Evolutionary conservation across 53 echinoderm and acorn worm genomes (phyloP), one percentile per base, ranked within the genome.

Genomic region (Henricia sp.): DNA sequence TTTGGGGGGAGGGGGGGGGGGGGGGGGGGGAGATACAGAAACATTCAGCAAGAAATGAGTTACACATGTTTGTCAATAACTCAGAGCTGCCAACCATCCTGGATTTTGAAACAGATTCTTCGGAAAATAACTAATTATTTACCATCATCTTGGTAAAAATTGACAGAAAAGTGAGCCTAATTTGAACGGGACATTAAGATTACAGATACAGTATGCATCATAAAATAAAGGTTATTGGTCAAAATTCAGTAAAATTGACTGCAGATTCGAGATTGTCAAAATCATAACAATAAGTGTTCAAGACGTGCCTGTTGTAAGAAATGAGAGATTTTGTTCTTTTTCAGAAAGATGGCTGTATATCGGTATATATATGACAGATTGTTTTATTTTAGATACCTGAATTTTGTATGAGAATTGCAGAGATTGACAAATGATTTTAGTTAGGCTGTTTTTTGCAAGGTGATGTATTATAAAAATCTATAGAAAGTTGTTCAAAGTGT

Each of bases 351-450:
- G 80, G 64, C 64, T 80, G 80, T 80, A 80, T 80, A 80, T 41
- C 57, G 44, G 57, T 80, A 64, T 56, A 77, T 80, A 80, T 76
- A 76, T 76, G 28, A 80, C 64, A 80, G 64, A 64, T n/a, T 44
- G 62, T 62, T 80, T 80, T 80, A 80, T 80, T 80, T 80, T 80
- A 80, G 80, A 80, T 80, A 80, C 64, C 16, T 48, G 51, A 64
- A 26, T 64, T 80, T 80, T 80, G 59, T 80, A 80, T 33, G 28
- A 38, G 63, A 72, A 52, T 2, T n/a, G 52, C 12, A 41, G 17
- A 25, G 64, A 48, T 46, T 42, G 42, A 55, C 2, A 63, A 55
- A 28, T 52, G 41, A 55, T 76, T 76, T 57, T 13, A 37, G 28
- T 28, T 12, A 37, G 52, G 9, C 37, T 73, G 51, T 17, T 16